Base-by-base conservation (phyloP, 2,113 vertebrate genomes). In the Poeciliopsis occidentalis region DNA sequence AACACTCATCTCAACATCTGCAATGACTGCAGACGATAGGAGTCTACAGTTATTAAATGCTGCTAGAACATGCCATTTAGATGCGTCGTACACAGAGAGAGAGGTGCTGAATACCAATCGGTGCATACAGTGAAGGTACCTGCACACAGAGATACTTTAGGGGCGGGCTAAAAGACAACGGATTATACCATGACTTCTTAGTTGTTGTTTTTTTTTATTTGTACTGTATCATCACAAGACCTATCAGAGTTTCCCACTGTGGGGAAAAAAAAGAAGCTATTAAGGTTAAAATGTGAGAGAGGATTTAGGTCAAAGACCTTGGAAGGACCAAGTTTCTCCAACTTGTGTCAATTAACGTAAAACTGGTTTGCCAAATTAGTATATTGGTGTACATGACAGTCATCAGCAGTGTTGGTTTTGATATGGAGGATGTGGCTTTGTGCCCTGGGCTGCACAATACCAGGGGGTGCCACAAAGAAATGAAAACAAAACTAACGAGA, bases 41-140 rank as follows among this genome's bases (percentile, higher is more conserved):
- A 82, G 83, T 69, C 44, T 78, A 80, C 84, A 75, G 60, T 79
- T 88, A 86, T 88, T 79, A 87, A 87, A 85, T 83, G 89, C 80
- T 71, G 79, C 80, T 80, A 60, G 67, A 77, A 90, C 83, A 82
- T 32, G 39, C 65, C 70, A 78, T 84, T 81, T 83, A 83, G 81
- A 71, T 74, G 76, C 80, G 24, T 66, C 76, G 70, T 85, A 71
- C 72, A 34, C 32, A 65, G 7, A 24, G 26, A 31, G 82, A 68
- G 64, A 54, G 54, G 83, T 26, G 75, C 68, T 77, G 85, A 78
- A 80, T 84, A 71, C 72, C 76, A 90, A 87, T 81, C 67, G 84
- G 62, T 31, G 11, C 60, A 17, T 34, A 64, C 29, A 51, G 3
- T n/a, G 17, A n/a, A 57, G 51, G 51, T n/a, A 57, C 22, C 51